These are phyloP conservation scores for Sclerodermus sp. DNA, from an alignment of 2,888 invertebrate genomes.

Conservation along the genomic window DNA sequence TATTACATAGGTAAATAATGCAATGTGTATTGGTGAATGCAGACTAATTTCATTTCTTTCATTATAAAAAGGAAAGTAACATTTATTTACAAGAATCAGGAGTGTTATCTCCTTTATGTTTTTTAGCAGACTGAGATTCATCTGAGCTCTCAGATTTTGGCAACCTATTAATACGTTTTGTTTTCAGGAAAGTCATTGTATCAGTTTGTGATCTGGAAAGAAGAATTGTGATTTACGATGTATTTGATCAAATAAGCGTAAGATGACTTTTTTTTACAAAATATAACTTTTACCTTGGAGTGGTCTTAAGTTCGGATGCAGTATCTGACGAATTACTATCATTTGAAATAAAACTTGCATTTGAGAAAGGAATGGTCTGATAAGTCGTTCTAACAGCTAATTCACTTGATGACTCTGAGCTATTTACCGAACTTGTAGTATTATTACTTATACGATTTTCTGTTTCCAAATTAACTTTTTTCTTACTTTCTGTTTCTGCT, in stretches of 20 bases:
- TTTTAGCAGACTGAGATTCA: constrained; percentile 41
- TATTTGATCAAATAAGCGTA: background rate
- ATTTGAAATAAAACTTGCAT: constrained; percentile 16
- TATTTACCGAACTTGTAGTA: constrained; percentile 22
- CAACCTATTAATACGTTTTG: constrained; percentile 47
- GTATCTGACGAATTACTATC: constrained; percentile 36
- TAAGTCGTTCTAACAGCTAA: constrained; percentile 26
- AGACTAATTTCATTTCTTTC: constrained; percentile 25
- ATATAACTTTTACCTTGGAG: constrained; percentile 28
- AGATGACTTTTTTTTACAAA: background rate
- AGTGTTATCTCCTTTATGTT: constrained; percentile 49
- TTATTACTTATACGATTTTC: constrained; percentile 5
- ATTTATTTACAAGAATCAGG: constrained; percentile 56
- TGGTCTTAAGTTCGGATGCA: constrained; percentile 30
- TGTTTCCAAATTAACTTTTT: constrained; percentile 20
- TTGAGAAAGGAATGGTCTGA: constrained; percentile 35
- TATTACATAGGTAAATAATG: constrained; percentile 48
- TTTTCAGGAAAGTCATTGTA: constrained; percentile 45
- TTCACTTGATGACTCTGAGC: constrained; percentile 22
- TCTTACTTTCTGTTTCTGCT: constrained; percentile 26
- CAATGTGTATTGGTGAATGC: constrained; percentile 25
- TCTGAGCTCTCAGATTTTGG: constrained; percentile 43
- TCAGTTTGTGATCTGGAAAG: constrained; percentile 40
- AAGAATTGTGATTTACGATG: background rate
- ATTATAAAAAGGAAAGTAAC: constrained; percentile 40